Evolutionary conservation across 2,888 invertebrate species (phyloP).

Genomic region (Machimus rusticus): DNA sequence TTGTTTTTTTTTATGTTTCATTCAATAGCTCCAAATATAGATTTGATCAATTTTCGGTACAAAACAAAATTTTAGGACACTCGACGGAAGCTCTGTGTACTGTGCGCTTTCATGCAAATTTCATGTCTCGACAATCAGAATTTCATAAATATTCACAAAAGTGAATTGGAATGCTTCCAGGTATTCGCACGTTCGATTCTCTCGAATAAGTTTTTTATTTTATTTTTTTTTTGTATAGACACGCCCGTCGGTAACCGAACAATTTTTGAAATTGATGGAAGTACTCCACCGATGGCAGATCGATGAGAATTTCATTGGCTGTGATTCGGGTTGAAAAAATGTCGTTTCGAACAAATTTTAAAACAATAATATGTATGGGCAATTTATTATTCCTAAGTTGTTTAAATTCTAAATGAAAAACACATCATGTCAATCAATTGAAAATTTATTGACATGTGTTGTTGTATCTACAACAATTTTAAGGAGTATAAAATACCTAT

Average conservation of each 20-base stretch:
- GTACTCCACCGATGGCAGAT: not conserved
- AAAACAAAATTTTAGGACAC: not conserved
- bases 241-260: not conserved
- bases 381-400: not conserved
- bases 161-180: conserved; percentile 11
- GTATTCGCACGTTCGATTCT: conserved; percentile 4
- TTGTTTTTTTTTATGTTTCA: not conserved
- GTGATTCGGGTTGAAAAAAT: not conserved
- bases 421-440: not conserved
- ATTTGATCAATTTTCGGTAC: not conserved
- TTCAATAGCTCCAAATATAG: not conserved
- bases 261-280: not conserved
- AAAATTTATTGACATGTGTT: not conserved
- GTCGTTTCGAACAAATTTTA: not conserved
- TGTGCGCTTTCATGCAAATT: conserved; percentile 2
- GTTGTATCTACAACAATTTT: too few species aligned
- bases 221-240: not conserved
- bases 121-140: conserved; percentile 14
- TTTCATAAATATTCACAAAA: conserved; percentile 17
- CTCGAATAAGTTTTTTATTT: not conserved
- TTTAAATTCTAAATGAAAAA: not conserved
- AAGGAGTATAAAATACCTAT: too few species aligned
- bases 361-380: not conserved
- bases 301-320: not conserved
- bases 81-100: not conserved